Evolutionary conservation across 2,113 vertebrate species (phyloP), one percentile per base, ranked within the genome.

Genomic region (Strigops habroptila): DNA sequence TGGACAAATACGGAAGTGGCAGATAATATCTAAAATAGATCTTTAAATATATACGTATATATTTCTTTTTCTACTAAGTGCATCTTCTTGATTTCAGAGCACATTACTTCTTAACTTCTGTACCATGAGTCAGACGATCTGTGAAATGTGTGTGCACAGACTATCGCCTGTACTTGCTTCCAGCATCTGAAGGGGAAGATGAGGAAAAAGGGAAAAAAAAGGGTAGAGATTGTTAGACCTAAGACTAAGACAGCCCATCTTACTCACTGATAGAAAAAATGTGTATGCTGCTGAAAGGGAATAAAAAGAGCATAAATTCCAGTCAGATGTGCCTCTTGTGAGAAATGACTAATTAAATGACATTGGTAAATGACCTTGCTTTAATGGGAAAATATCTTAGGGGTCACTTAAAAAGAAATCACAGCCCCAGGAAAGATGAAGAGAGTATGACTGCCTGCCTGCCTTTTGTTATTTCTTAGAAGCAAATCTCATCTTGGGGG

Each of bases 301-400:
- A 87, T 75, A 82, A 88, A 69, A 87, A 78, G 63, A 71, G 43
- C 69, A 60, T 28, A 76, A 92, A 69, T 96, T 97, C 93, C 92
- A 88, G 63, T 92, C 84, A 67, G 70, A 88, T 81, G 96, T 77
- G 63, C 73, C n/a, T 95, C 86, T 80, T 7, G 44, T 93, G 84
- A 88, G 93, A 90, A 71, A 81, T 78, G 52, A 91, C 82, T 91
- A 92, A 94, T 86, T 86, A 82, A 95, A 82, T 73, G 30, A 82
- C 53, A 91, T 55, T 21, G 57, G 82, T 37, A 23, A 79, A 90
- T 91, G 90, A 82, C 75, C 74, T 91, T 59, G 33, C 77, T 94
- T 96, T 95, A 97, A 97, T 94, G 41, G 93, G 90, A 93, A 97
- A 90, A 93, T 60, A 59, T 52, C 92, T 93, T 67, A 80, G 81